phyloP scores from a whole-genome alignment of 2,797 vertebrate species.

The Sebastes itinus region DNA sequence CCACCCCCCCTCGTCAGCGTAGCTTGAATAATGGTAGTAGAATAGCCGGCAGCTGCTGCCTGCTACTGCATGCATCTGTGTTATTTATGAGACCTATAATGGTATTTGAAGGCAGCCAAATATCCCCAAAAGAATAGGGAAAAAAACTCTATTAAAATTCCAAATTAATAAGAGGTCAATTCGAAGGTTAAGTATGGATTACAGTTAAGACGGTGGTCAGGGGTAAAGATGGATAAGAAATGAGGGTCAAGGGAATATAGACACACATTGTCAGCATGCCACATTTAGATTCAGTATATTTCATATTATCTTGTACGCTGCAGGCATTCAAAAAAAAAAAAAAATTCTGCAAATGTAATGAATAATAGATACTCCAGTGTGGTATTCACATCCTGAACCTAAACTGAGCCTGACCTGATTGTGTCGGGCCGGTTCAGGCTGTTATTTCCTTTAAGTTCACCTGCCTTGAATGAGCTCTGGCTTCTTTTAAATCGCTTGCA shows the following conservation, averaged over 20 bases:
- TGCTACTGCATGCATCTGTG: constrained; percentile 44
- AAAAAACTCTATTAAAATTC: neutral
- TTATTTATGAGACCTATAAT: constrained; percentile 36
- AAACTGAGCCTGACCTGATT: neutral
- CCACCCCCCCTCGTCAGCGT: constrained; percentile 68
- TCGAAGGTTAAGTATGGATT: constrained; percentile 10
- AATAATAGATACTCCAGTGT: neutral
- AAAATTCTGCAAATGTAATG: neutral
- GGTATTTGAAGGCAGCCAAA: neutral
- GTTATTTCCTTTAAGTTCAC: neutral
- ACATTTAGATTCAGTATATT: neutral
- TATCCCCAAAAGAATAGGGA: neutral
- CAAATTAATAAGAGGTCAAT: neutral
- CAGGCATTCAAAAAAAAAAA: neutral
- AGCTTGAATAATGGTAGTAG: constrained; percentile 74
- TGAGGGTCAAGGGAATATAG: neutral
- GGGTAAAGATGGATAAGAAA: neutral
- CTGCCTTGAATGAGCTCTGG: neutral
- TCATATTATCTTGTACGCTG: neutral
- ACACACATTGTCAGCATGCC: neutral
- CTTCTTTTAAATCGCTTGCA: neutral
- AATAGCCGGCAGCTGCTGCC: constrained; percentile 64
- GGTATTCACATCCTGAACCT: neutral
- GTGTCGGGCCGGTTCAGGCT: neutral
- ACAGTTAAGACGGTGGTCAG: neutral